A percentile compares a stretch with the other conserved stretches of the same genome.
phyloP scores from a whole-genome alignment of 2,113 vertebrate species.

The Limnothrissa miodon region DNA sequence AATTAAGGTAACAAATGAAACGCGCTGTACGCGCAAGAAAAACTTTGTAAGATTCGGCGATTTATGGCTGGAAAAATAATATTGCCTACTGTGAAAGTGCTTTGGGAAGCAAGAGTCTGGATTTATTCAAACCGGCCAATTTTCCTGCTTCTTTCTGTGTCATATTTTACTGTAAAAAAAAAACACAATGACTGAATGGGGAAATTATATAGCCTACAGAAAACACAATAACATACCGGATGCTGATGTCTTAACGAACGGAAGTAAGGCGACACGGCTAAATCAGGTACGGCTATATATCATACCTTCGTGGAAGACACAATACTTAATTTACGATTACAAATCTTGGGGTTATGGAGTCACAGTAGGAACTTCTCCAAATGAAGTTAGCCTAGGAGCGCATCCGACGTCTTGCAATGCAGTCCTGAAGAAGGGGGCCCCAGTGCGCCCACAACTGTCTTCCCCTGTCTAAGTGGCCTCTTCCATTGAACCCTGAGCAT shows the following conservation, averaged over 20 bases:
- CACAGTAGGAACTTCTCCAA: background rate
- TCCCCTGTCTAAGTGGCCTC: constrained; percentile 23
- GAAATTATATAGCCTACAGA: background rate
- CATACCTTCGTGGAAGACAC: background rate
- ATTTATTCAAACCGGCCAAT: background rate
- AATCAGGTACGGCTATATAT: background rate
- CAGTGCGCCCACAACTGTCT: constrained; percentile 16
- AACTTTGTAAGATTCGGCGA: background rate
- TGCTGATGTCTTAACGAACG: background rate
- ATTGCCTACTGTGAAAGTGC: constrained; percentile 6
- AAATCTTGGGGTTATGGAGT: constrained; percentile 3
- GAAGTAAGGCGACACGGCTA: background rate
- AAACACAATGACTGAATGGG: background rate
- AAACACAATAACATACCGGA: background rate
- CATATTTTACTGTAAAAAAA: background rate
- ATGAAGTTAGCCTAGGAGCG: background rate
- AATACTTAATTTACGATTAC: constrained; percentile 17
- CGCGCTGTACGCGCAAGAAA: background rate
- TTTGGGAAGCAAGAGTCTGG: background rate
- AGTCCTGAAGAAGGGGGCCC: constrained; percentile 1
- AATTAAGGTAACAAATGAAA: constrained; percentile 12
- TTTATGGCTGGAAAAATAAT: constrained; percentile 10
- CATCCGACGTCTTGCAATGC: constrained; percentile 13
- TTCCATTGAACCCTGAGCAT: constrained; percentile 8
- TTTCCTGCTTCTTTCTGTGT: background rate